Percentiles rank a stretch among this genome's conserved stretches.
These are phyloP conservation scores for Steinernema carpocapsae DNA, from an alignment of 2,888 invertebrate genomes.

Conservation along the genomic window DNA sequence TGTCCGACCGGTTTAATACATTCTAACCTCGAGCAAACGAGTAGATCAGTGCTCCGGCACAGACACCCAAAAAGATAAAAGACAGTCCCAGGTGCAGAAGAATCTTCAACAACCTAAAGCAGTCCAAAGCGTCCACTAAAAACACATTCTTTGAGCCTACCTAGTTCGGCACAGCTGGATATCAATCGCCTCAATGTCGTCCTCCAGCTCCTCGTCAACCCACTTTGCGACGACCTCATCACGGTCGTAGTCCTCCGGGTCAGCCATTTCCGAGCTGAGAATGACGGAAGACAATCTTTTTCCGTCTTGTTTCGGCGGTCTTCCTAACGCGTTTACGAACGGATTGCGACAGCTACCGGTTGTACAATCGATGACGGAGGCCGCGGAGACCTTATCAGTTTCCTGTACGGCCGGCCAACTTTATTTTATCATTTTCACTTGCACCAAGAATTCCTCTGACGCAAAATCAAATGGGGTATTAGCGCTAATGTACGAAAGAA, in stretches of 20 bases:
- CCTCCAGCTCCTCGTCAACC: conserved; percentile 31
- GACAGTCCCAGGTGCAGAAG: not conserved
- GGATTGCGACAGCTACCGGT: not conserved
- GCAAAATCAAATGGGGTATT: not conserved
- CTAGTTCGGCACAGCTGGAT: conserved; percentile 26
- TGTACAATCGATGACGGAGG: not conserved
- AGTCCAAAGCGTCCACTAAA: not conserved
- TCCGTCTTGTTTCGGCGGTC: too few relatives aligned
- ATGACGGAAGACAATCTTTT: too few relatives aligned
- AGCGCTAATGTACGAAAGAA: not conserved
- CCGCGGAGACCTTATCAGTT: not conserved
- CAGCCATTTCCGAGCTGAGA: not conserved
- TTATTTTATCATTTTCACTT: not conserved
- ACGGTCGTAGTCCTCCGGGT: conserved; percentile 9
- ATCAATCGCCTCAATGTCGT: conserved; percentile 20
- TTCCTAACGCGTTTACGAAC: too few relatives aligned
- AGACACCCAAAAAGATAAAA: not conserved
- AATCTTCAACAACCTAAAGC: conserved; percentile 21
- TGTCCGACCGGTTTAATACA: too few relatives aligned
- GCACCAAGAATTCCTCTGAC: not conserved
- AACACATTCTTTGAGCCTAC: not conserved
- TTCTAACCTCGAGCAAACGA: conserved; percentile 16
- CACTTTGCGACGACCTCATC: conserved; percentile 31
- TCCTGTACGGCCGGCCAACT: not conserved
- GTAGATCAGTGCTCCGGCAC: conserved; percentile 20